Evolutionary conservation across 2,888 invertebrate genomes (phyloP).

Genomic region (Drosophila birchii): DNA sequence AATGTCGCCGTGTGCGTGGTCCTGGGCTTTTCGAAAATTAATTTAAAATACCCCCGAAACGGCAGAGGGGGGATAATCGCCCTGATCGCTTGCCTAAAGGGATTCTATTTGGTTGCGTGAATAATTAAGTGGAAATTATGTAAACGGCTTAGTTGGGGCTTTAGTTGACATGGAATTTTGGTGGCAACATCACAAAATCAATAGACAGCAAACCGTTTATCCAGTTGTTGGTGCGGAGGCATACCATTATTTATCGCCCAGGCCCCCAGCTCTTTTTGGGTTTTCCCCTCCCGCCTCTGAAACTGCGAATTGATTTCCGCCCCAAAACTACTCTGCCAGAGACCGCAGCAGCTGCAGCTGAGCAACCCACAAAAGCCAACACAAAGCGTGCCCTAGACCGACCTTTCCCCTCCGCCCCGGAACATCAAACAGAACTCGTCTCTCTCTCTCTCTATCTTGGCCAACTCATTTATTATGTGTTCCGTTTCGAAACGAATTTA

Average conservation of each 20-base stretch:
- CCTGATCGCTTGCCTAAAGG: slow-evolving; percentile 32
- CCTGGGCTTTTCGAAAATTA: slow-evolving; percentile 39
- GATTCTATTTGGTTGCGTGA: slow-evolving; percentile 30
- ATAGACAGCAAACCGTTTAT: slow-evolving; percentile 22
- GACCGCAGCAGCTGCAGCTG: slow-evolving; percentile 30
- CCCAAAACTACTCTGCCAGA: slow-evolving; percentile 15
- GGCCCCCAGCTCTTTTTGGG: background rate
- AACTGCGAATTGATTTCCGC: slow-evolving; percentile 24
- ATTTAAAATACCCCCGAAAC: slow-evolving; percentile 42
- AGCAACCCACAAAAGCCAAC: slow-evolving; percentile 41
- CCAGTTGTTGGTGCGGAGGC: slow-evolving; percentile 8
- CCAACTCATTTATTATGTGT: slow-evolving; percentile 42
- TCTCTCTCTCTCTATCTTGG: background rate
- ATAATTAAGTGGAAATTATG: slow-evolving; percentile 44
- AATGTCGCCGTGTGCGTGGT: slow-evolving; percentile 24
- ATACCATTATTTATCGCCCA: slow-evolving; percentile 11
- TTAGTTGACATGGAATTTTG: slow-evolving; percentile 32
- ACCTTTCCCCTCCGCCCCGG: slow-evolving; percentile 9
- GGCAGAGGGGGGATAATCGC: slow-evolving; percentile 33
- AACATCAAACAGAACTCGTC: slow-evolving; percentile 39
- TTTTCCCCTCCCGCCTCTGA: background rate
- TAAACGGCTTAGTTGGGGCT: slow-evolving; percentile 43
- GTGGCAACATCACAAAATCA: slow-evolving; percentile 26
- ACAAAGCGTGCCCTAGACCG: slow-evolving; percentile 26
- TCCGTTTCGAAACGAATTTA: slow-evolving; percentile 57